phyloP scores from a whole-genome alignment of 2,888 invertebrate genomes.

The Empis stercorea region DNA sequence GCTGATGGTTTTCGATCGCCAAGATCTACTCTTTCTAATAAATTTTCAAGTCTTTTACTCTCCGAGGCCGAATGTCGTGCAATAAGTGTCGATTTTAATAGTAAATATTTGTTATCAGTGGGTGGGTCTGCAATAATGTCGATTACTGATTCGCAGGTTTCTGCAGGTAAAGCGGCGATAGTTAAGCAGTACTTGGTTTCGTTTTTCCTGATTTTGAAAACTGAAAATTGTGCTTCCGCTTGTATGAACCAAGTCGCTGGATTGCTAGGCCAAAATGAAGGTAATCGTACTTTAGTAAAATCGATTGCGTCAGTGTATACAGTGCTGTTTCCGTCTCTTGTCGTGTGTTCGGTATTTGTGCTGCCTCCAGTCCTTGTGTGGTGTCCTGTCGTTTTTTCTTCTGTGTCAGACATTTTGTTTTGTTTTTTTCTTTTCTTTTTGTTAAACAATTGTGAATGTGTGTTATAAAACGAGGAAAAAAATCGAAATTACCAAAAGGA shows the following conservation, averaged over 20 bases:
- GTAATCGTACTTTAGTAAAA: background rate
- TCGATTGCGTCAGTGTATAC: too few relatives aligned
- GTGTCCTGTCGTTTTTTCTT: too few relatives aligned
- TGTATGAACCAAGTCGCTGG: conserved; percentile 3
- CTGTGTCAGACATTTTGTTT: too few relatives aligned
- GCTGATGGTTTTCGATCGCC: conserved; percentile 3
- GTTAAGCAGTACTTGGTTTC: background rate
- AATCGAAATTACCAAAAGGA: too few relatives aligned
- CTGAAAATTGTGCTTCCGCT: conserved; percentile 2
- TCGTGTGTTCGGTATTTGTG: too few relatives aligned
- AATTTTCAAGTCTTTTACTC: background rate
- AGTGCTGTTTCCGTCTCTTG: too few relatives aligned
- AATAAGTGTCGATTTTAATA: background rate
- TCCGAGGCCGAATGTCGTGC: background rate
- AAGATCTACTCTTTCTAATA: conserved; percentile 4
- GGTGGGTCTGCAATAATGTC: conserved; percentile 1
- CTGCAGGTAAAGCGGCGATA: conserved; percentile 1
- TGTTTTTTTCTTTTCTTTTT: too few relatives aligned
- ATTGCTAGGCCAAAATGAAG: background rate
- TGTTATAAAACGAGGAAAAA: too few relatives aligned
- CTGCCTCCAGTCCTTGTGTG: too few relatives aligned
- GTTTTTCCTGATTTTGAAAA: background rate
- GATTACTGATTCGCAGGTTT: conserved; percentile 3
- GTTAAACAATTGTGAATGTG: too few relatives aligned
- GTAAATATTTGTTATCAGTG: background rate